Conservation (phyloP, 2,113 vertebrate genomes). For the Oryzias celebensis region DNA sequence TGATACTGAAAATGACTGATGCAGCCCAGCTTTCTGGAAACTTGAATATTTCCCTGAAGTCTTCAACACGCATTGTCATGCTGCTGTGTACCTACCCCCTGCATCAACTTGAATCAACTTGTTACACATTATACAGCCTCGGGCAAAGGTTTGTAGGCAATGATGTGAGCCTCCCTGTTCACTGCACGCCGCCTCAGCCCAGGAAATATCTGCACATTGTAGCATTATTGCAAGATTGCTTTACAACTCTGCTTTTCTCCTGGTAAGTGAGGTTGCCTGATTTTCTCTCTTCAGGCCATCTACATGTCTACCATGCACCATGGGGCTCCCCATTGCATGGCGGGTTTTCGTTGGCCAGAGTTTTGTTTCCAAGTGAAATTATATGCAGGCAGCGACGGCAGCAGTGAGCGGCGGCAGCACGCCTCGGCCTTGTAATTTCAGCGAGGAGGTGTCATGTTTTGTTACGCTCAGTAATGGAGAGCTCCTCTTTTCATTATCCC, state of each 20-base stretch:
- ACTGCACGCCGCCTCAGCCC: not conserved
- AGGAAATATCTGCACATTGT: not conserved
- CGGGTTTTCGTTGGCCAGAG: not conserved
- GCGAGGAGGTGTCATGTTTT: constrained; percentile 70
- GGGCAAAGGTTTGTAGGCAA: not conserved
- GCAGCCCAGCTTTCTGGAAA: constrained; percentile 22
- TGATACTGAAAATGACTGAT: constrained; percentile 55
- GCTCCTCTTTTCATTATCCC: constrained; percentile 74
- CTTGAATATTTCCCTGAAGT: constrained; percentile 46
- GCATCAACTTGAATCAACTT: not conserved
- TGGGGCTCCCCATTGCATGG: constrained; percentile 5
- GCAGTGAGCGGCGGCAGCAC: not conserved
- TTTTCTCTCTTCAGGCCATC: constrained; percentile 9
- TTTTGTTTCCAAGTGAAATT: constrained; percentile 13
- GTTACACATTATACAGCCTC: not conserved
- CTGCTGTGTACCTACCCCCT: not conserved
- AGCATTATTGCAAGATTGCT: constrained; percentile 3
- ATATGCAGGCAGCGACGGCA: constrained; percentile 11
- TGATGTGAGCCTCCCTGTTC: not conserved
- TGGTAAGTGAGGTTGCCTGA: constrained; percentile 7
- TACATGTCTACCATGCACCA: constrained; percentile 24
- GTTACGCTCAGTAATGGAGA: constrained; percentile 69
- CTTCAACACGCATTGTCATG: not conserved
- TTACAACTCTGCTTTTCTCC: constrained; percentile 3
- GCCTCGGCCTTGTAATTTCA: constrained; percentile 46